Base-by-base conservation (phyloP, 2,797 vertebrate genomes). In the Orestias chungarensis region DNA sequence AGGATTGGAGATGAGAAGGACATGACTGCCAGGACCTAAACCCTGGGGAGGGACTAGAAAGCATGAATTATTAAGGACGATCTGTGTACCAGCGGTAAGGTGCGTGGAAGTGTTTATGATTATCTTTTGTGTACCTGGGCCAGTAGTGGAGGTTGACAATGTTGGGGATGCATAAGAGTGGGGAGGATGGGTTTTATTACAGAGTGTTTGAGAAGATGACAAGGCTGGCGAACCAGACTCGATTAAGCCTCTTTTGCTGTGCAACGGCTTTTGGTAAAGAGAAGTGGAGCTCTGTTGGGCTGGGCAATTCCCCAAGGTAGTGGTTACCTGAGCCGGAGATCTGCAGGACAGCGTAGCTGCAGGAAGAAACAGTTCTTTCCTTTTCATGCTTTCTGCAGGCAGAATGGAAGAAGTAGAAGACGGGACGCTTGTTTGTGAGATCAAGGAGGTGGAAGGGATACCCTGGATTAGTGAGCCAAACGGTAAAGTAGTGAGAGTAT, bases 11-110 rank as follows among this genome's bases (percentile, higher is more conserved):
- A 99, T 94, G 73, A 99, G 91, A 54, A 99, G 93, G 84, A 99
- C 93, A 38, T 99, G 98, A 86, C 95, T 98, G 75, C 98, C 98
- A 88, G 93, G 94, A 81, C 93, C 95, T 88, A 99, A 95, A 86
- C 97, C 98, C 92, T 97, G 97, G 42, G 96, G 91, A 73, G 98
- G 97, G 85, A 99, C 97, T 83, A 98, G 92, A 91, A 99, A 97
- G 65, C 95, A 86, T 69, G 95, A 90, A 86, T 96, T 97, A 80
- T 97, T 98, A 84, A 99, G 95, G 82, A 99, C 89, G 67, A 99
- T 97, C 76, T 99, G 97, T 75, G 97, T 98, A 80, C 97, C 97
- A 84, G 96, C 96, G 79, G 95, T 95, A 73, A 99, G 95, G 70
- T 96, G 95, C 1, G 95, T 93, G 81, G 92, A 95, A 6, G 96